Evolutionary conservation across 2,888 invertebrate species (phyloP), one percentile per base, ranked within the genome.

Genomic region (Tetranychus piercei): DNA sequence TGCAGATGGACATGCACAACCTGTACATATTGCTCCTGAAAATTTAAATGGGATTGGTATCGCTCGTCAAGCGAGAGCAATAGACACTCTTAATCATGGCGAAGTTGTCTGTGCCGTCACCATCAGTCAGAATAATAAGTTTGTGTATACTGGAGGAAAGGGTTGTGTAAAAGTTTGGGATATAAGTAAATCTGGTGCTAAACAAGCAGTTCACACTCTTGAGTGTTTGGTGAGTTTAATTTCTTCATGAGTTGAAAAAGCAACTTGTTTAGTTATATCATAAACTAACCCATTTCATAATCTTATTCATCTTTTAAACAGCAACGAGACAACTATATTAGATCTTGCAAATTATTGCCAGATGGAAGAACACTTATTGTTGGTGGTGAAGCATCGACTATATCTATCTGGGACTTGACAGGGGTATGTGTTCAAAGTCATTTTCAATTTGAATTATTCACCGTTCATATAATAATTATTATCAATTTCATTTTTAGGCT

Each of bases 71-170:
- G 93, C 93, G 71, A 86, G 93, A 18, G 90, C 90, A 81, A 90
- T 93, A 79, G 92, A 91, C 82, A 91, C 92, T 8, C 83, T 96
- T 78, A 90, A 90, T 77, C 96, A 97, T 83, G 96, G 96, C 8
- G 96, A 96, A 83, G 95, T 96, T 70, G 96, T 96, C 64, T 96
- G 96, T 83, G 96, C 95, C 0, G 96, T 97, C 73, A 95, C 96
- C 73, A 89, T 97, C 82, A 91, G 92, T 76, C 91, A 88, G 81
- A 88, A 90, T 76, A 89, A 90, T 77, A 87, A 92, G 79, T 91
- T 92, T 83, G 93, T 95, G 18, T 97, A 95, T 84, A 97, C 97
- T 0, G 97, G 95, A 44, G 95, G 95, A 77, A 96, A 95, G 82
- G 93, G 93, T 76, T 92, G 94, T 84, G 95, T 96, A 79, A 96